Evolutionary conservation across 1,140 invertebrate species (phyloP), one percentile per base, ranked within the genome.

Genomic region (Drosophila gunungcola): DNA sequence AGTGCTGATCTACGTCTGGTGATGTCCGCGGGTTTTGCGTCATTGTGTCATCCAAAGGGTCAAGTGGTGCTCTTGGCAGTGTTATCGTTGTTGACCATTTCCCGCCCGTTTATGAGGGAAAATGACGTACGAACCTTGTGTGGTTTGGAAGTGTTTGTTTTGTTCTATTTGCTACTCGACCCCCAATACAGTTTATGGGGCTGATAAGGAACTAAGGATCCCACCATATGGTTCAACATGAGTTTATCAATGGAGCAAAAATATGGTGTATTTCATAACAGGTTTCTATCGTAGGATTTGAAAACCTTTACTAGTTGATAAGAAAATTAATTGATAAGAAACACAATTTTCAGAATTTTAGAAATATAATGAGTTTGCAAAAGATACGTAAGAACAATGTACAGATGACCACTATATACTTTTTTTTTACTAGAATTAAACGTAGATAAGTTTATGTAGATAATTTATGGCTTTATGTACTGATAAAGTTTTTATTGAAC

Each of bases 41-140:
- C 67, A 70, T 49, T 70, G 64, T 70, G 52, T 69, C 67, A 70
- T 69, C 67, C 64, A 69, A 70, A 70, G 64, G 67, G 67, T 70
- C 67, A 70, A 69, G 43, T 70, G 65, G n/a, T 69, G 67, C 52
- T 70, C 67, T 56, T 69, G 63, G 49, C 63, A 39, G 42, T 55
- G 41, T 36, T 41, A 13, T 54, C 53, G 9, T 45, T 32, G 36
- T 16, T 41, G 27, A 5, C 16, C 11, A 41, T 32, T 61, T 39
- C 41, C 64, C 62, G 6, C 21, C 46, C 39, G 67, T 39, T 63
- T 64, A 64, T 39, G 48, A 67, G 70, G 51, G 77, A 54, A 70
- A 80, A 52, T 80, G 63, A 80, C 78, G 78, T 64, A 52, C 45
- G 49, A 58, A 57, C 64, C 78, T 80, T 80, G 64, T 51, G 64